These are phyloP conservation scores for Gambusia holbrooki DNA, from an alignment of 2,113 vertebrate genomes.

Conservation along the genomic window DNA sequence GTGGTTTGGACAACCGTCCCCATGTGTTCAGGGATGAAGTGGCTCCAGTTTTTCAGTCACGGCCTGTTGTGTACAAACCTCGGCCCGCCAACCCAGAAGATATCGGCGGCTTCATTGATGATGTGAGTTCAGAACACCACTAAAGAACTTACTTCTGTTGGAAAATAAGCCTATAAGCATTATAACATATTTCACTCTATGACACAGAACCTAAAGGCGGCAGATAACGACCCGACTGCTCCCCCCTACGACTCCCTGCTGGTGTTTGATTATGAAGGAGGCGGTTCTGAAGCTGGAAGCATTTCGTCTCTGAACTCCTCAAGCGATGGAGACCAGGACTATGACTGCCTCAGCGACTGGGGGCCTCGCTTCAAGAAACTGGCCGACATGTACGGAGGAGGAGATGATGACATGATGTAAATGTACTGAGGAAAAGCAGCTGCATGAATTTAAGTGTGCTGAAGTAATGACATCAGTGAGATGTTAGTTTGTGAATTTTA, in stretches of 20 bases:
- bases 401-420: slow-evolving; percentile 79
- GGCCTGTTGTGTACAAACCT: slow-evolving; percentile 85
- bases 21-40: too few species aligned
- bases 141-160: neutral
- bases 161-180: neutral
- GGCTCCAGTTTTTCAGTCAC: slow-evolving; percentile 76
- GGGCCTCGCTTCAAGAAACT: slow-evolving; percentile 94
- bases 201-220: slow-evolving; percentile 89
- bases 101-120: slow-evolving; percentile 92
- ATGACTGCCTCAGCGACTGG: slow-evolving; percentile 88
- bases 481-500: neutral
- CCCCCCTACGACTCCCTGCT: slow-evolving; percentile 94
- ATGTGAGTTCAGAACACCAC: slow-evolving; percentile 78
- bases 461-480: neutral
- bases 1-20: too few species aligned
- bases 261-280: slow-evolving; percentile 96
- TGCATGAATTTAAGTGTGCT: neutral
- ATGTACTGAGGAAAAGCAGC: neutral
- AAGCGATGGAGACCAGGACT: slow-evolving; percentile 87
- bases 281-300: slow-evolving; percentile 88
- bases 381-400: slow-evolving; percentile 93
- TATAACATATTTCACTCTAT: neutral
- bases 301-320: slow-evolving; percentile 93
- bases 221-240: slow-evolving; percentile 91
- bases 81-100: slow-evolving; percentile 92